A percentile compares a stretch with the other conserved stretches of the same genome.
These are phyloP conservation scores for Darevskia nairensis DNA, from an alignment of 2,797 vertebrate species.

Conservation along the genomic window DNA sequence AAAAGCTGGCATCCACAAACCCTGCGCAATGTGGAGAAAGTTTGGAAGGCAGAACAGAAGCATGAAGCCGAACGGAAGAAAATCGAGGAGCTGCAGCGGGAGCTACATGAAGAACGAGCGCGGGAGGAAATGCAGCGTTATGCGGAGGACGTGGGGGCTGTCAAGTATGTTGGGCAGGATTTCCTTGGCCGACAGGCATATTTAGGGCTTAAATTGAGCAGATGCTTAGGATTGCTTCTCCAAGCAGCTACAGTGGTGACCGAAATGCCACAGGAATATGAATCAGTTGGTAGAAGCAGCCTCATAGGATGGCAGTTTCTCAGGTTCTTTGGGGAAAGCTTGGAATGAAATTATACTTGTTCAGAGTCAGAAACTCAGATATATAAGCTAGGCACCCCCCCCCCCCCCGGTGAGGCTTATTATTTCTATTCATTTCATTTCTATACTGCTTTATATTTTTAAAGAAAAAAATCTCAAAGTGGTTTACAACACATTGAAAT, in stretches of 20 bases:
- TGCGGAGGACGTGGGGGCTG: slow-evolving; percentile 88
- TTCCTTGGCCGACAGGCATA: background rate
- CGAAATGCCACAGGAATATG: too few relatives aligned
- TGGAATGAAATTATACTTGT: background rate
- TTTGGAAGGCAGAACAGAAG: slow-evolving; percentile 98
- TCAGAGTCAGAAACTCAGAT: too few relatives aligned
- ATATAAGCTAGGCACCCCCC: too few relatives aligned
- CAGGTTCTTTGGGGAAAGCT: background rate
- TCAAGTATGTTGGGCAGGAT: slow-evolving; percentile 80
- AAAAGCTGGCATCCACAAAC: slow-evolving; percentile 99
- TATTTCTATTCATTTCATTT: too few relatives aligned
- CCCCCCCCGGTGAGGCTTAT: too few relatives aligned
- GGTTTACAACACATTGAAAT: too few relatives aligned
- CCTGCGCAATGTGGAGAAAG: slow-evolving; percentile 96
- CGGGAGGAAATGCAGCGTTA: slow-evolving; percentile 94
- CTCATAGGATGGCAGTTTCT: background rate
- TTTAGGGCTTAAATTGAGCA: background rate
- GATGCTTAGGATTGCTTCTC: background rate
- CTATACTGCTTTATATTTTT: too few relatives aligned
- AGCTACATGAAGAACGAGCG: slow-evolving; percentile 91
- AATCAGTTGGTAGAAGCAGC: background rate
- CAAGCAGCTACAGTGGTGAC: background rate
- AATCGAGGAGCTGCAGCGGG: slow-evolving; percentile 96
- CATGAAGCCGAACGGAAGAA: slow-evolving; percentile 93
- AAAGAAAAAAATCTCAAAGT: too few relatives aligned